phyloP scores from a whole-genome alignment of 2,888 invertebrate species.

The Lepidonotus clava region DNA sequence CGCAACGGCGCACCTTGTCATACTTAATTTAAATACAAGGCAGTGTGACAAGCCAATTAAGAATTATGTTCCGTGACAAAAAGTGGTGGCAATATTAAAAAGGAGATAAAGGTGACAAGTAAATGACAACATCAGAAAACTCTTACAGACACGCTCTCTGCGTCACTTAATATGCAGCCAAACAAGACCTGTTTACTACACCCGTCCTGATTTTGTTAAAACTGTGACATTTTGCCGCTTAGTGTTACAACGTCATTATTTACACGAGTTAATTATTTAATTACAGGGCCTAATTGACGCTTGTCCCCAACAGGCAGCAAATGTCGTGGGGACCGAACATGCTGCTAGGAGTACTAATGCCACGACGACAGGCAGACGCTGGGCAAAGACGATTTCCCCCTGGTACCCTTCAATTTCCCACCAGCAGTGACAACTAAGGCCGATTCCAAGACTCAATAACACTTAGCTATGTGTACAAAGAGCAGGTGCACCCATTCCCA shows the following conservation, averaged over 20 bases:
- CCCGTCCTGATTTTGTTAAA: background rate
- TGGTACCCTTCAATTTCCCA: background rate
- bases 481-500: slow-evolving; percentile 21
- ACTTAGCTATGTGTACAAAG: slow-evolving; percentile 23
- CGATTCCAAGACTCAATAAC: background rate
- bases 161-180: slow-evolving; percentile 16
- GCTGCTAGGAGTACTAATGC: too few species aligned
- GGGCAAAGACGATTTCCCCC: background rate
- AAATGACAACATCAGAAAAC: too few species aligned
- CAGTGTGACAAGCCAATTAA: too few species aligned
- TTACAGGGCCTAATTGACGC: background rate
- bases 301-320: background rate
- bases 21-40: too few species aligned
- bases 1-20: too few species aligned
- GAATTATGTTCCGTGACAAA: too few species aligned
- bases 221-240: background rate
- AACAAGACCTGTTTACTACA: background rate
- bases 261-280: slow-evolving; percentile 5
- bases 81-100: too few species aligned
- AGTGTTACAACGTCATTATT: background rate
- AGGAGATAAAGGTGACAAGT: too few species aligned
- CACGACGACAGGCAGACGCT: background rate
- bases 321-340: background rate
- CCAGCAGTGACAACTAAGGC: background rate
- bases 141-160: too few species aligned